Percentiles rank a stretch among this genome's conserved stretches.
These are phyloP conservation scores for Phalera bucephala DNA, from an alignment of 2,888 invertebrate genomes.

Conservation along the genomic window DNA sequence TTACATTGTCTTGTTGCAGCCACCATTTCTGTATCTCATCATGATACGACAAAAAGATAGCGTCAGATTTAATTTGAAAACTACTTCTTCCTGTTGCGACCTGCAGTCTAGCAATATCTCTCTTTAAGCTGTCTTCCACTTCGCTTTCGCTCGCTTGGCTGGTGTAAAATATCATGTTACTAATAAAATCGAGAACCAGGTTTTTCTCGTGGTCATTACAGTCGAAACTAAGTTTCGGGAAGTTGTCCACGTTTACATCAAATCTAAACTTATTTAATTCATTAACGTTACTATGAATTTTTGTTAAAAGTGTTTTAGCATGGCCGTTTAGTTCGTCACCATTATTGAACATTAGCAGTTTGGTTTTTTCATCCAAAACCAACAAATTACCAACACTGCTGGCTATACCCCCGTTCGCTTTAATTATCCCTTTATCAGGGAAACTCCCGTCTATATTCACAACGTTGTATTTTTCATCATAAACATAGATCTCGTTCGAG, in stretches of 20 bases:
- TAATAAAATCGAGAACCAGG: not conserved
- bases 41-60: not conserved
- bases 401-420: not conserved
- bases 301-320: conserved; percentile 1
- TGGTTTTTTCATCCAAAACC: not conserved
- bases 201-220: not conserved
- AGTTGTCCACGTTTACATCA: conserved; percentile 7
- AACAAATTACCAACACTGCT: not conserved
- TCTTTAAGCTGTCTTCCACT: not conserved
- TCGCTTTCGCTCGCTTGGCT: not conserved
- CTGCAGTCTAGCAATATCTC: too few species aligned
- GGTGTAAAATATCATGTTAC: not conserved
- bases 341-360: not conserved
- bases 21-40: not conserved
- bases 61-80: not conserved
- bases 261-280: conserved; percentile 9
- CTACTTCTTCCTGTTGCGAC: too few species aligned
- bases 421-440: not conserved
- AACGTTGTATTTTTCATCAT: not conserved
- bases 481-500: not conserved
- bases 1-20: not conserved
- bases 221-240: conserved; percentile 12
- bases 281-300: conserved; percentile 1
- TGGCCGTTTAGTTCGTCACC: not conserved
- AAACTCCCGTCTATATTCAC: not conserved